phyloP scores from a whole-genome alignment of 2,888 invertebrate genomes.

The Metallyticus violacea region DNA sequence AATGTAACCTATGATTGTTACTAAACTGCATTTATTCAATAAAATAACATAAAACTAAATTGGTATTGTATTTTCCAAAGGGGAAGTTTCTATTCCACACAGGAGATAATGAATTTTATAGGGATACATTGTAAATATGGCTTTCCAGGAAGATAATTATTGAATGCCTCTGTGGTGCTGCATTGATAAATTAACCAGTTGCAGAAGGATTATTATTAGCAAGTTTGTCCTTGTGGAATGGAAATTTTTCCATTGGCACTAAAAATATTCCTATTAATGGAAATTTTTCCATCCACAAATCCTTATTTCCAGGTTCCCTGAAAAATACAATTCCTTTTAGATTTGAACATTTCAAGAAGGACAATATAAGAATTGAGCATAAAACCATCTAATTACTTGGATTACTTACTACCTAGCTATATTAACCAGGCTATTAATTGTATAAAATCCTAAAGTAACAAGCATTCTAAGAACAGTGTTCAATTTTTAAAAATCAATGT shows the following conservation, averaged over 20 bases:
- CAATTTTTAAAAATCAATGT: too few species aligned
- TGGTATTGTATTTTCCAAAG: slow-evolving; percentile 15
- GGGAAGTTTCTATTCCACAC: slow-evolving; percentile 50
- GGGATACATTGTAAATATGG: not conserved
- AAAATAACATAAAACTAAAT: not conserved
- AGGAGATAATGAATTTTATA: not conserved
- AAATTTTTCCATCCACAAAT: slow-evolving; percentile 36
- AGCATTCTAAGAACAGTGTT: too few species aligned
- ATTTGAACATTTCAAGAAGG: too few species aligned
- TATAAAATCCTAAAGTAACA: too few species aligned
- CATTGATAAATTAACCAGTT: not conserved
- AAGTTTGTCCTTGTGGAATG: slow-evolving; percentile 44
- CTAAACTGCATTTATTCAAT: not conserved
- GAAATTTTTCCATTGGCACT: slow-evolving; percentile 47
- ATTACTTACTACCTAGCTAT: too few species aligned
- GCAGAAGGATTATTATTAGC: not conserved
- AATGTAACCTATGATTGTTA: not conserved
- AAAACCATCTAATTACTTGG: too few species aligned
- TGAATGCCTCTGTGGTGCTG: not conserved
- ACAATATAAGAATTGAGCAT: too few species aligned
- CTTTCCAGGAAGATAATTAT: slow-evolving; percentile 23
- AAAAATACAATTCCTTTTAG: slow-evolving; percentile 11
- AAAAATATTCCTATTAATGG: slow-evolving; percentile 20
- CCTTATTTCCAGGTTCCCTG: not conserved
- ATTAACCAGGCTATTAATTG: too few species aligned